These are phyloP conservation scores for Tanaodytes sp. DNA, from an alignment of 2,888 invertebrate species.

Conservation along the genomic window DNA sequence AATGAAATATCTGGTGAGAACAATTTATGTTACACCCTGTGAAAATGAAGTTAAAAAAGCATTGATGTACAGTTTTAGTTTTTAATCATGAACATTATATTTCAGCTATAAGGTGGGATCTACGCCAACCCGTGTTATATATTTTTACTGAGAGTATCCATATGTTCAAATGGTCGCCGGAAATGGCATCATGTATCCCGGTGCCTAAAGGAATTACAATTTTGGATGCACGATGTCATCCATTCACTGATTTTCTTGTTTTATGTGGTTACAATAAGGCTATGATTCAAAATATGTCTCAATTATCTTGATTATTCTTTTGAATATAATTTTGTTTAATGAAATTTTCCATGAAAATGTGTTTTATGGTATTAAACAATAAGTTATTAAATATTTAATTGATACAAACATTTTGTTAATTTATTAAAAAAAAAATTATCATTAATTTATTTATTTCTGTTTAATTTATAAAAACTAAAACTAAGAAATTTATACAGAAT, in stretches of 20 bases:
- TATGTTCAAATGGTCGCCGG: slow-evolving; percentile 66
- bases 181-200: slow-evolving; percentile 57
- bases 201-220: slow-evolving; percentile 63
- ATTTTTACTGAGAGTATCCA: slow-evolving; percentile 63
- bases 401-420: no score
- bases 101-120: slow-evolving; percentile 65
- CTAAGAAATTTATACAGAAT: no score
- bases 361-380: no score
- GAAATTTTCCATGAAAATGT: no score
- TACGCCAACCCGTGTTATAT: slow-evolving; percentile 57
- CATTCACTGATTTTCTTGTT: slow-evolving; percentile 58
- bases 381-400: no score
- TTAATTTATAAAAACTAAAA: no score
- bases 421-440: no score
- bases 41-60: no score
- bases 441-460: no score
- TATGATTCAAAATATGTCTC: slow-evolving; percentile 41
- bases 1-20: slow-evolving; percentile 63
- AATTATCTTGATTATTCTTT: slow-evolving; percentile 7
- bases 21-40: no score
- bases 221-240: slow-evolving; percentile 65
- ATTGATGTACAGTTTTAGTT: no score
- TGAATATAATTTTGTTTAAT: no score
- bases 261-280: slow-evolving; percentile 68
- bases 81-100: neutral